These are phyloP conservation scores for Octodonta nipae DNA, from an alignment of 2,888 invertebrate genomes.

Conservation along the genomic window DNA sequence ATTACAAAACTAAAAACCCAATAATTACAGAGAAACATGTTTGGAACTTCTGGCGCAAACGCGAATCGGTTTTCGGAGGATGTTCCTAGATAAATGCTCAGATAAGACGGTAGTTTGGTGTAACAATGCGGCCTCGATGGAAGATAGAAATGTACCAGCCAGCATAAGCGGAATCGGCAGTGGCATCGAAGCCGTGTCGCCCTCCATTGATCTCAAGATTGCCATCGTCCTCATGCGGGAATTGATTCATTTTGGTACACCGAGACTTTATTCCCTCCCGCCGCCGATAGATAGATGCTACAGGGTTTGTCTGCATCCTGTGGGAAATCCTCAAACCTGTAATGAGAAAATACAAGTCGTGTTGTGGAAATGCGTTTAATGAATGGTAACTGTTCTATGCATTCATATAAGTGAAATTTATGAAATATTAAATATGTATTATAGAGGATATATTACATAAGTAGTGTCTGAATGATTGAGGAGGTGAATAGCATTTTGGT, in stretches of 20 bases:
- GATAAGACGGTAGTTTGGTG: conserved; percentile 34
- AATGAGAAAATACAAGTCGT: too few species aligned
- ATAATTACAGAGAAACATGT: too few species aligned
- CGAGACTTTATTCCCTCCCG: conserved; percentile 19
- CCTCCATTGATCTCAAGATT: conserved; percentile 34
- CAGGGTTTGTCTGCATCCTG: background rate
- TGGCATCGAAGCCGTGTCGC: conserved; percentile 27
- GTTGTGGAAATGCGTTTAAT: too few species aligned
- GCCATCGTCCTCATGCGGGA: conserved; percentile 30
- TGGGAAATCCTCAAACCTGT: too few species aligned
- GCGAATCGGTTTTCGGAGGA: conserved; percentile 9
- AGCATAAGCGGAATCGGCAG: conserved; percentile 19
- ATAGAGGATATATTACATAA: too few species aligned
- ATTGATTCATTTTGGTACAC: conserved; percentile 37
- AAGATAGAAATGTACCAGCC: background rate
- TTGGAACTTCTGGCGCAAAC: background rate
- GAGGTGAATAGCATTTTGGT: too few species aligned
- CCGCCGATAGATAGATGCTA: background rate
- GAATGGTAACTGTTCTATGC: too few species aligned
- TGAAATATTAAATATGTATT: too few species aligned
- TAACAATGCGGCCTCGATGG: conserved; percentile 31
- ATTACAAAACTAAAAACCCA: too few species aligned
- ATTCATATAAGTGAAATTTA: too few species aligned
- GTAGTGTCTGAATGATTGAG: too few species aligned
- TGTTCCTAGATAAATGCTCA: conserved; percentile 23